Base-by-base conservation (phyloP, 2,797 vertebrate species). In the Pterois miles region DNA sequence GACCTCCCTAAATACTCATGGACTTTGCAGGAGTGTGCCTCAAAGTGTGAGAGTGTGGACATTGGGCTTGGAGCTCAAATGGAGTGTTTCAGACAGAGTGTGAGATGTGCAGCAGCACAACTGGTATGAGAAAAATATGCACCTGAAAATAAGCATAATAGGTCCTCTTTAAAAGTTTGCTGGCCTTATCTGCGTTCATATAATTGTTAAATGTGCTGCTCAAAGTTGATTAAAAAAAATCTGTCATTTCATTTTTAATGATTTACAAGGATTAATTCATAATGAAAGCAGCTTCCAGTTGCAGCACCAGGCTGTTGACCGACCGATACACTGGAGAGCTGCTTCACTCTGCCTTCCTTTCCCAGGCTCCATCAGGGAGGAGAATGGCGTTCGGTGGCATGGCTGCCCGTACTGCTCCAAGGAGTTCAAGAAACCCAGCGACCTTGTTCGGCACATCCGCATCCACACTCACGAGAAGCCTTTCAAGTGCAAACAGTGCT, bases 401-500 rank as follows among this genome's bases (percentile, higher is more conserved):
- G 96, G 98, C 90, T 99, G 98, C 83, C 97, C 98, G 0, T 99
- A 98, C 77, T 99, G 98, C 92, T 92, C 95, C 77, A 99, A 99
- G 90, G 98, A 99, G 93, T 99, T 99, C 91, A 99, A 99, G 88
- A 99, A 99, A 81, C 98, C 98, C 31, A 99, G 98, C 1, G 98
- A 99, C 87, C 95, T 99, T 3, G 98, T 99, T 33, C 97, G 98
- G 1, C 98, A 99, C 90, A 98, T 99, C 85, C 97, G 98, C 81
- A 99, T 99, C 84, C 98, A 99, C 89, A 99, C 98, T 11, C 98
- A 99, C 0, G 98, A 99, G 94, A 99, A 99, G 91, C 98, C 98
- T 6, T 99, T 98, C 93, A 99, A 99, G 94, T 99, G 98, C 91
- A 97, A 98, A 57, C 98, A 99, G 93, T 99, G 98, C 92, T 99